Percentiles rank a stretch among this genome's conserved stretches.
Evolutionary conservation across 2,113 vertebrate genomes (phyloP).

Genomic region (Scartelaos histophorus): DNA sequence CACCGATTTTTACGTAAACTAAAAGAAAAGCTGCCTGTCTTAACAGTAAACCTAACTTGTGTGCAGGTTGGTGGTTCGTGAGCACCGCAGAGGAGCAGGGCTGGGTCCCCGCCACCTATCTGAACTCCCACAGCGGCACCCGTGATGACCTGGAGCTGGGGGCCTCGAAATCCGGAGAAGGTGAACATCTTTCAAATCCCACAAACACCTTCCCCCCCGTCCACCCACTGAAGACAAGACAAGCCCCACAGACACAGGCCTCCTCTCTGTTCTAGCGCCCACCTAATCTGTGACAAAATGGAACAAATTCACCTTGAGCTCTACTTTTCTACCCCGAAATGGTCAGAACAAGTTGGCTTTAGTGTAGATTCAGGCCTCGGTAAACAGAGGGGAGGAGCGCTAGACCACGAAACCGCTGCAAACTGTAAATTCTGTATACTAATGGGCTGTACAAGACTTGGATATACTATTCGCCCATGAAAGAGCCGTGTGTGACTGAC

Average conservation of each 20-base stretch:
- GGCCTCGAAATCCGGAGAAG: conserved; percentile 89
- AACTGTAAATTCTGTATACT: conserved; percentile 45
- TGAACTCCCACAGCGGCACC: conserved; percentile 92
- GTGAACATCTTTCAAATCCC: conserved; percentile 70
- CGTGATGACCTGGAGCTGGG: conserved; percentile 91
- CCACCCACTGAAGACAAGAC: conserved; percentile 24
- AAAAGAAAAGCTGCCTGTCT: too few relatives aligned
- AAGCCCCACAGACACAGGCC: conserved; percentile 25
- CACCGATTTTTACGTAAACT: too few relatives aligned
- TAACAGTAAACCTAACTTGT: not conserved
- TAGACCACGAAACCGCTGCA: conserved; percentile 48
- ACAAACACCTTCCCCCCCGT: not conserved
- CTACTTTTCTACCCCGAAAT: conserved; percentile 12
- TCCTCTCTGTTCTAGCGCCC: not conserved
- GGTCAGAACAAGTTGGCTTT: conserved; percentile 53
- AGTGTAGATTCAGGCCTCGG: conserved; percentile 56
- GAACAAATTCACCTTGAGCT: conserved; percentile 18
- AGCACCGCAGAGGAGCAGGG: conserved; percentile 96
- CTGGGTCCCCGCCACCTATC: conserved; percentile 96
- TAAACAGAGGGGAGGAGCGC: conserved; percentile 48
- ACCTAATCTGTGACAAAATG: conserved; percentile 52
- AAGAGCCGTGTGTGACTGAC: conserved; percentile 51
- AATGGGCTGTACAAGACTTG: conserved; percentile 34
- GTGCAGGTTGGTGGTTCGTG: conserved; percentile 96
- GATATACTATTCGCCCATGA: conserved; percentile 42